Evolutionary conservation across 2,888 invertebrate genomes (phyloP).

Genomic region (Scelioninae gen. 1): DNA sequence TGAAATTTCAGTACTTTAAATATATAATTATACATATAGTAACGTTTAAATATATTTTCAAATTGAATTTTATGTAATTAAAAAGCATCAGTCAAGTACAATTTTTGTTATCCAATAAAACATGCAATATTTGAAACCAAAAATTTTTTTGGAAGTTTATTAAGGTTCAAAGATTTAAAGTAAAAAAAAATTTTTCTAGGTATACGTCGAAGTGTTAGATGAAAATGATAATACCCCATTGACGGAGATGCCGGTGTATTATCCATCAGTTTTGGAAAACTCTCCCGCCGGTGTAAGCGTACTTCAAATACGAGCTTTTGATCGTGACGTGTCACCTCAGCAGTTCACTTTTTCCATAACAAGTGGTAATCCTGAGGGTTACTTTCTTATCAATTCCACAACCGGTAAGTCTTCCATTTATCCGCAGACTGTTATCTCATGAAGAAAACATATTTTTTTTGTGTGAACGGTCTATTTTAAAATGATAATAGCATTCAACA

Average conservation of each 20-base stretch:
- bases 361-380: slow-evolving; percentile 95
- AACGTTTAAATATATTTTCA: too few species aligned
- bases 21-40: too few species aligned
- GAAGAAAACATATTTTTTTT: not conserved
- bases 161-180: too few species aligned
- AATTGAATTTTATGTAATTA: too few species aligned
- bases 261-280: slow-evolving; percentile 92
- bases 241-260: slow-evolving; percentile 94
- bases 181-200: too few species aligned
- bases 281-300: slow-evolving; percentile 90
- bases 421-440: slow-evolving; percentile 6
- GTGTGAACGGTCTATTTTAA: too few species aligned
- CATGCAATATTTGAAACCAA: too few species aligned
- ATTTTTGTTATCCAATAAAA: too few species aligned
- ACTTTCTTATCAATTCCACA: slow-evolving; percentile 93
- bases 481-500: too few species aligned
- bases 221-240: slow-evolving; percentile 98
- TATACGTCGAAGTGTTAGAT: slow-evolving; percentile 93
- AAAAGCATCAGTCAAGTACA: too few species aligned
- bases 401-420: slow-evolving; percentile 92
- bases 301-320: slow-evolving; percentile 90
- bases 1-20: too few species aligned
- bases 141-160: too few species aligned
- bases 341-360: slow-evolving; percentile 92
- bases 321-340: slow-evolving; percentile 90